Conservation (phyloP, 2,797 vertebrate species). For the Scomberomorus guttatus region DNA sequence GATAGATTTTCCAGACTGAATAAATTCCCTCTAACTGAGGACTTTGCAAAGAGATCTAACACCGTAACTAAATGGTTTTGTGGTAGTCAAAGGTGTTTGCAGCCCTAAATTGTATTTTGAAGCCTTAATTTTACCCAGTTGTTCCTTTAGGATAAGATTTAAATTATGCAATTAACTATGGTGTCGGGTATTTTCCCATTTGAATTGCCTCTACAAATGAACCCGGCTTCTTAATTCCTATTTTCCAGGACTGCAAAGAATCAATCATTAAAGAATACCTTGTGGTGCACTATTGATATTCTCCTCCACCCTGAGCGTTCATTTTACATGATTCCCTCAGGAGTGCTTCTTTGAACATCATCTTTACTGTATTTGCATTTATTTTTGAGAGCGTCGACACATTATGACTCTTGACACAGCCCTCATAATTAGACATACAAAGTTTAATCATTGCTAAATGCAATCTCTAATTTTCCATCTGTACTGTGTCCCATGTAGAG, state of each 20-base stretch:
- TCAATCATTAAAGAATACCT: constrained; percentile 24
- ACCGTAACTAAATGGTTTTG: constrained; percentile 41
- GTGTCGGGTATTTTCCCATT: constrained; percentile 31
- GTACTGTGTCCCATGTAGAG: constrained; percentile 85
- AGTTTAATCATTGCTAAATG: constrained; percentile 39
- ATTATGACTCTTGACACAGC: constrained; percentile 38
- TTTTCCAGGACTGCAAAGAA: constrained; percentile 34
- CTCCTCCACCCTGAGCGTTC: constrained; percentile 14
- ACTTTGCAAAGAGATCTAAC: constrained; percentile 55
- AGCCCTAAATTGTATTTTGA: constrained; percentile 47
- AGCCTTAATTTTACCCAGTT: constrained; percentile 34
- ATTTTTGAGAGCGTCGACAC: constrained; percentile 26
- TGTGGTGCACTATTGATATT: constrained; percentile 40
- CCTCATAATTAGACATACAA: constrained; percentile 42
- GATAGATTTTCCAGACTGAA: constrained; percentile 62
- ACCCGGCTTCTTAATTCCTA: constrained; percentile 26
- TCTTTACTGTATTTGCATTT: constrained; percentile 32
- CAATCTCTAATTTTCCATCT: constrained; percentile 66
- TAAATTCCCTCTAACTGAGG: constrained; percentile 56
- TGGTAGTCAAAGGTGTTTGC: constrained; percentile 52
- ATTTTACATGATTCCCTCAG: constrained; percentile 25
- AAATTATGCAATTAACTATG: constrained; percentile 18
- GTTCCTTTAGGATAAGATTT: constrained; percentile 31
- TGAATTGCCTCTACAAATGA: constrained; percentile 38
- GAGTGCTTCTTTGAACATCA: constrained; percentile 30